A percentile compares a stretch with the other conserved stretches of the same genome.
phyloP scores from a whole-genome alignment of 2,113 vertebrate genomes.

The Aegithalos caudatus region DNA sequence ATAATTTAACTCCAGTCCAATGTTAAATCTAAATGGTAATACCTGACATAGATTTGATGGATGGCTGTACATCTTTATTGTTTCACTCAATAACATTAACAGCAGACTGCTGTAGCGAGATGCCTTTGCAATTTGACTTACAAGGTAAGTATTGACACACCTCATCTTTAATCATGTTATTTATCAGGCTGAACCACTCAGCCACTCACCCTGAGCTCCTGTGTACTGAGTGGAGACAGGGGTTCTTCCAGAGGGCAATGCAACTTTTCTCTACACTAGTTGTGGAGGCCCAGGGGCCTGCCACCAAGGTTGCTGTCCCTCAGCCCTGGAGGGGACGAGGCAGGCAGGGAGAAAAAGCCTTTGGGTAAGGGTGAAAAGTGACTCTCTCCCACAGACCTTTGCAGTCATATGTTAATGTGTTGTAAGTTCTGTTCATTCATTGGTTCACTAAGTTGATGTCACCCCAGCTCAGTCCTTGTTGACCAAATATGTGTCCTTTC shows the following conservation, averaged over 20 bases:
- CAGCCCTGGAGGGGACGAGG: neutral
- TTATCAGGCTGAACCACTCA: neutral
- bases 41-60: neutral
- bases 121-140: neutral
- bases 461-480: neutral
- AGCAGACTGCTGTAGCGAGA: neutral
- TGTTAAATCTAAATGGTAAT: neutral
- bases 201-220: neutral
- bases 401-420: neutral
- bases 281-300: neutral
- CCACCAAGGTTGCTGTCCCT: neutral
- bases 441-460: neutral
- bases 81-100: neutral
- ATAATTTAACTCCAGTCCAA: neutral
- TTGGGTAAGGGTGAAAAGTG: neutral
- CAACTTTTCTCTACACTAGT: neutral
- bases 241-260: neutral
- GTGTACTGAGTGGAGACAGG: neutral
- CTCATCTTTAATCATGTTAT: neutral
- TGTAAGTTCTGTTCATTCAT: neutral
- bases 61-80: neutral
- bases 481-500: neutral
- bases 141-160: neutral
- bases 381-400: neutral
- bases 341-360: neutral